A percentile compares a stretch with the other conserved stretches of the same genome.
These are phyloP conservation scores for Scytalopus superciliaris DNA, from an alignment of 2,113 vertebrate species.

Conservation along the genomic window DNA sequence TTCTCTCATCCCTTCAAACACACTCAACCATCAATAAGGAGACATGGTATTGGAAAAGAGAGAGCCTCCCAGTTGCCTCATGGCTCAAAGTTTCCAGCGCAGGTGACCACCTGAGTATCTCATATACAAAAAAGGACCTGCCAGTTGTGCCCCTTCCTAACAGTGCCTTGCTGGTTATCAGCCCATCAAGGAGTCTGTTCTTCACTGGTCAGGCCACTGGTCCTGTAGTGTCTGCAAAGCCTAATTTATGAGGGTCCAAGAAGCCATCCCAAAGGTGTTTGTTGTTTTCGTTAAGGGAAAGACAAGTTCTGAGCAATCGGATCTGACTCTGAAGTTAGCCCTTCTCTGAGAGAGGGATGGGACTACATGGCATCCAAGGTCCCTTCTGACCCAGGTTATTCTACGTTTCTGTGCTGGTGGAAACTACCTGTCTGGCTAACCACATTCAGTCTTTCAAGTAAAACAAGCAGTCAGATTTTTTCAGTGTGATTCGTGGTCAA, in stretches of 20 bases:
- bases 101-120: background rate
- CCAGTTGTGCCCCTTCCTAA: background rate
- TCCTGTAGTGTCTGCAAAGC: background rate
- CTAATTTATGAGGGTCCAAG: background rate
- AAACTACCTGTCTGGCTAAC: background rate
- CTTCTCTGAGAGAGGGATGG: background rate
- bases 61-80: accelerated
- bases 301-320: background rate
- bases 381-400: background rate
- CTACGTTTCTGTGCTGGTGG: background rate
- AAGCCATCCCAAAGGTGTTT: background rate
- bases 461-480: background rate
- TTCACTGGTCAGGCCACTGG: background rate
- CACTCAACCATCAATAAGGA: background rate
- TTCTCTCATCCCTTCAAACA: background rate
- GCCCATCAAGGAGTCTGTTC: background rate
- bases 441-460: background rate
- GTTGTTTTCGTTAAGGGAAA: background rate
- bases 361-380: background rate
- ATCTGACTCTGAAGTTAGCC: background rate
- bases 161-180: background rate
- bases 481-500: background rate
- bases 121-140: background rate
- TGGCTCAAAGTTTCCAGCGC: background rate
- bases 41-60: background rate